Conservation (phyloP, 2,797 vertebrate genomes). For the Epinephelus coioides region DNA sequence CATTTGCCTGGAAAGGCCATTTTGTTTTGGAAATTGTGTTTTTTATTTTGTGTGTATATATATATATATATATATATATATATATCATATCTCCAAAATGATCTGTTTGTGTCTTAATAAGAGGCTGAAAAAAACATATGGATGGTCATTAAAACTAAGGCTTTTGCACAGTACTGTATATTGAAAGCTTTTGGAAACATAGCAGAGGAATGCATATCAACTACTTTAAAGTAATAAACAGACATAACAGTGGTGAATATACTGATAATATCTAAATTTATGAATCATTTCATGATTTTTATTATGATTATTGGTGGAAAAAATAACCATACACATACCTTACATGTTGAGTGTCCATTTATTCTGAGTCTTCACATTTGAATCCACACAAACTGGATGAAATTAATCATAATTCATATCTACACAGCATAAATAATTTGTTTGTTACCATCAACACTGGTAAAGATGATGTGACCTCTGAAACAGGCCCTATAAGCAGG, state of each 20-base stretch:
- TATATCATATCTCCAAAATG: too few species aligned
- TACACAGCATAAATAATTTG: conserved; percentile 79
- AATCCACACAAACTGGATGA: conserved; percentile 47
- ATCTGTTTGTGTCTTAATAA: too few species aligned
- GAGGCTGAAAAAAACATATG: too few species aligned
- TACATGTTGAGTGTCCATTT: conserved; percentile 63
- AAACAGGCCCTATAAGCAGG: conserved; percentile 55
- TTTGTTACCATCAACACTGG: conserved; percentile 63
- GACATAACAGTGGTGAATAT: background rate
- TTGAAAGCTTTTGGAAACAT: too few species aligned
- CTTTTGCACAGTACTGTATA: too few species aligned
- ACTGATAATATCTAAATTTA: background rate
- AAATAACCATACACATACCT: background rate
- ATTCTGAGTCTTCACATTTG: conserved; percentile 60
- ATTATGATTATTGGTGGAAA: background rate
- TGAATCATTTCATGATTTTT: background rate
- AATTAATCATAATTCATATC: conserved; percentile 65
- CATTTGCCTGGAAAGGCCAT: too few species aligned
- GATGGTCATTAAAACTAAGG: too few species aligned
- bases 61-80: too few species aligned
- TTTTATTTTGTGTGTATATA: too few species aligned
- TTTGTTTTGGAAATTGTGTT: too few species aligned
- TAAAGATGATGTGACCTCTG: conserved; percentile 60
- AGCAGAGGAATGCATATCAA: background rate
- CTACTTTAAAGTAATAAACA: background rate